These are phyloP conservation scores for Cosmia trapezina DNA, from an alignment of 2,888 invertebrate species.

Conservation along the genomic window DNA sequence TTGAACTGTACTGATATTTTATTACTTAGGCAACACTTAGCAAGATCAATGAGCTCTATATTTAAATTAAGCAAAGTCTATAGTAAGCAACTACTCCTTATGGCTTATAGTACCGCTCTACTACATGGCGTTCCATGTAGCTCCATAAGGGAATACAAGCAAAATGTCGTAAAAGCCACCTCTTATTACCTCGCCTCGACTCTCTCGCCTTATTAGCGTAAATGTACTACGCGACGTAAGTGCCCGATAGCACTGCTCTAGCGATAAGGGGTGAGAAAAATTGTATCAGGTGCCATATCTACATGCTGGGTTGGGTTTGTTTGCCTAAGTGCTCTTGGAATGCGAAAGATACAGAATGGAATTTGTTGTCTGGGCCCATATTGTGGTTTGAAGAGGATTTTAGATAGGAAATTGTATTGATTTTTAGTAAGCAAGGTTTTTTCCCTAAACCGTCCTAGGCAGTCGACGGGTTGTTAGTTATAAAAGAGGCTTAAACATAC, in stretches of 20 bases:
- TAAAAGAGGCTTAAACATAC: neutral
- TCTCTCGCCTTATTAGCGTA: constrained; percentile 45
- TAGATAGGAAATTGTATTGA: constrained; percentile 13
- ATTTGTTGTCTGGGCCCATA: constrained; percentile 12
- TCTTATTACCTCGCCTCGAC: constrained; percentile 27
- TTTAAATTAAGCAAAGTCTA: neutral
- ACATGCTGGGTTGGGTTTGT: neutral
- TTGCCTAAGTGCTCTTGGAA: constrained; percentile 21
- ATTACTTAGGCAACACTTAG: neutral
- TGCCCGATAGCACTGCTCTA: constrained; percentile 28
- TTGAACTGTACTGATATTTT: neutral
- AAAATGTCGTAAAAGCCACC: constrained; percentile 46
- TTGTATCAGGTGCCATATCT: constrained; percentile 28
- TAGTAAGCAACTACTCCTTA: neutral
- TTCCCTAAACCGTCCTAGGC: constrained; percentile 4
- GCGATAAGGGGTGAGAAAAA: constrained; percentile 32
- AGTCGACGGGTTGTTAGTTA: neutral
- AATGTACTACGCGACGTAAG: constrained; percentile 41
- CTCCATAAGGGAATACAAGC: constrained; percentile 15
- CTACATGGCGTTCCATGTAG: neutral
- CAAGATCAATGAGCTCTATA: neutral
- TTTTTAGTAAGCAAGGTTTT: constrained; percentile 9
- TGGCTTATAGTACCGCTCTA: neutral
- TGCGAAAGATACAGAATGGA: constrained; percentile 13
- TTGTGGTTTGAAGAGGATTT: neutral